Conservation (phyloP, 2,113 vertebrate genomes). For the Rhinolophus ferrumequinum region DNA sequence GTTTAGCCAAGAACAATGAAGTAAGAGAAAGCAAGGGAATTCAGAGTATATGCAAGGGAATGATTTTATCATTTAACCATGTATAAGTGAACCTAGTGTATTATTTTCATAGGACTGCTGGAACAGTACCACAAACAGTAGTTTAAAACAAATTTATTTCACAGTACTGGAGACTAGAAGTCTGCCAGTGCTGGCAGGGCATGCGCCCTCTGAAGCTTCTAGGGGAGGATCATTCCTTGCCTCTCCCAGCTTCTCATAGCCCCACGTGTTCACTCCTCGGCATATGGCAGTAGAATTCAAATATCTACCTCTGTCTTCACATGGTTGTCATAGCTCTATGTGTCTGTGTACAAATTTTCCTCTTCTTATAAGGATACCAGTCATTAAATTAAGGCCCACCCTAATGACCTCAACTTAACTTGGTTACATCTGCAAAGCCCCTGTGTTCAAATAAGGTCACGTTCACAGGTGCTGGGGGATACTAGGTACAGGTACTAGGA, state of each 20-base stretch:
- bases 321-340: neutral
- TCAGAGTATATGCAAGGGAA: neutral
- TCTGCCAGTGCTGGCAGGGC: neutral
- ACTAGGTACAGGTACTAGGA: neutral
- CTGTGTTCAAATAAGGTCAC: neutral
- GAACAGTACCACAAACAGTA: neutral
- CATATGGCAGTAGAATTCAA: neutral
- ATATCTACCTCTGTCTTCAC: neutral
- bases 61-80: neutral
- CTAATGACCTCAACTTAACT: neutral
- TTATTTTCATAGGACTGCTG: neutral
- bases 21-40: neutral
- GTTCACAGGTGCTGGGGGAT: neutral
- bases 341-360: neutral
- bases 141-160: neutral
- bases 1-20: neutral
- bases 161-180: neutral
- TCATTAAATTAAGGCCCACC: neutral
- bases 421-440: neutral
- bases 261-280: neutral
- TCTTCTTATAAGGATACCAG: neutral
- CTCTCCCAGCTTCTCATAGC: neutral
- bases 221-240: neutral
- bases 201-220: neutral
- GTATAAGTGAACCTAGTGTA: neutral